Conservation (phyloP, 2,113 vertebrate species). For the Maccullochella peelii region DNA sequence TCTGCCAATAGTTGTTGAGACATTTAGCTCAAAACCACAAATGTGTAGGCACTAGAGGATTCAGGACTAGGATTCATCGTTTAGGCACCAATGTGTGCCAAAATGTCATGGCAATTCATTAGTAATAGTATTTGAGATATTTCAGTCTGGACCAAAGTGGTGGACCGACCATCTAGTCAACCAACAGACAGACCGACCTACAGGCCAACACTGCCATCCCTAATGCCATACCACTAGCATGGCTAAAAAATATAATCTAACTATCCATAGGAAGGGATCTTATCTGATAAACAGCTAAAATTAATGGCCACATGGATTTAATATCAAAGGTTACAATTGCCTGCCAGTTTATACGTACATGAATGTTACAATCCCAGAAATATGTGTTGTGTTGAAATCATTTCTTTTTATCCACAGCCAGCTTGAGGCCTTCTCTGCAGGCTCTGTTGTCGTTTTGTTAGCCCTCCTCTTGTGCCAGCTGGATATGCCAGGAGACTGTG, state of each 20-base stretch:
- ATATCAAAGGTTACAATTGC: slow-evolving; percentile 7
- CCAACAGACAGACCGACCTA: no score
- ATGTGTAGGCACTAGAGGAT: not conserved
- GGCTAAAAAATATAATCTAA: not conserved
- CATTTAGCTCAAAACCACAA: not conserved
- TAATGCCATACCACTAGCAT: no score
- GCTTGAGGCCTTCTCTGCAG: not conserved
- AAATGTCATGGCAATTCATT: no score
- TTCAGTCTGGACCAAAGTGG: no score
- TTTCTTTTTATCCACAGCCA: slow-evolving; percentile 17
- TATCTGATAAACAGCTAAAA: not conserved
- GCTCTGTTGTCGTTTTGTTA: slow-evolving; percentile 14
- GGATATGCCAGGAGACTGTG: not conserved
- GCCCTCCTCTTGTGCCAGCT: slow-evolving; percentile 7
- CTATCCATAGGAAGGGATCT: not conserved
- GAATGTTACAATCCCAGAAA: not conserved
- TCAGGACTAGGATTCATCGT: not conserved
- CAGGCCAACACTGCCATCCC: not conserved
- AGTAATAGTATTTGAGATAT: no score
- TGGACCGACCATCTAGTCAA: no score
- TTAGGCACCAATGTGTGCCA: not conserved
- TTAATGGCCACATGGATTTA: not conserved
- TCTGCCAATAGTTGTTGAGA: not conserved
- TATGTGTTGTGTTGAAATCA: slow-evolving; percentile 1
- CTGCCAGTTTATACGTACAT: not conserved